Conservation (phyloP, 2,888 invertebrate genomes). For the Pheosia tremula region DNA sequence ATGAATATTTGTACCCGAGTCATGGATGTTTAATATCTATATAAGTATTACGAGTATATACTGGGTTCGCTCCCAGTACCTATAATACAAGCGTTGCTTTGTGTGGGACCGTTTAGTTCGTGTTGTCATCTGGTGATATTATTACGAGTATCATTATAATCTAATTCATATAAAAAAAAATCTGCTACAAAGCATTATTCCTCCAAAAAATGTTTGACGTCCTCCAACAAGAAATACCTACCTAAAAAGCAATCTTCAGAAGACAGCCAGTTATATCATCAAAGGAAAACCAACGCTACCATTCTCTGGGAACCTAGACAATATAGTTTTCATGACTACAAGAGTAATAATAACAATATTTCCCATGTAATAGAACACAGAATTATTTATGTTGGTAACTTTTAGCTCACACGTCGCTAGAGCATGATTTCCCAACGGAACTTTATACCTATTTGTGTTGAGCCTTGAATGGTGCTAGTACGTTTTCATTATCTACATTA, state of each 20-base stretch:
- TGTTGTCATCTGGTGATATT: too few relatives aligned
- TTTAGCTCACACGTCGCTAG: conserved; percentile 42
- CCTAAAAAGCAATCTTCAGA: neutral
- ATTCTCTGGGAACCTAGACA: neutral
- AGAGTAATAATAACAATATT: conserved; percentile 12
- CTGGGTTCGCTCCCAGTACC: too few relatives aligned
- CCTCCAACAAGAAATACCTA: neutral
- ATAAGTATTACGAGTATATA: too few relatives aligned
- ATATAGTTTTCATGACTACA: conserved; percentile 5
- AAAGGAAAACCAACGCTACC: neutral
- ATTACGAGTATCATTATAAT: too few relatives aligned
- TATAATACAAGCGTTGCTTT: too few relatives aligned
- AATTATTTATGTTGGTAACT: conserved; percentile 41
- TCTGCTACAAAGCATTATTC: too few relatives aligned
- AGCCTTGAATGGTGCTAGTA: conserved; percentile 42
- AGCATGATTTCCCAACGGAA: conserved; percentile 43
- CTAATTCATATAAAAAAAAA: too few relatives aligned
- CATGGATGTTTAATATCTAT: too few relatives aligned
- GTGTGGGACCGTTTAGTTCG: too few relatives aligned
- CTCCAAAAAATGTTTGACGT: too few relatives aligned
- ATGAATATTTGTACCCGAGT: too few relatives aligned
- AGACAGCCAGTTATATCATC: neutral
- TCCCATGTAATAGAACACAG: conserved; percentile 40
- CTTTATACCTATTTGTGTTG: conserved; percentile 44
- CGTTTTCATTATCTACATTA: conserved; percentile 42